Evolutionary conservation across 2,113 vertebrate genomes (phyloP), one percentile per base, ranked within the genome.

Genomic region (Taxidea taxus): DNA sequence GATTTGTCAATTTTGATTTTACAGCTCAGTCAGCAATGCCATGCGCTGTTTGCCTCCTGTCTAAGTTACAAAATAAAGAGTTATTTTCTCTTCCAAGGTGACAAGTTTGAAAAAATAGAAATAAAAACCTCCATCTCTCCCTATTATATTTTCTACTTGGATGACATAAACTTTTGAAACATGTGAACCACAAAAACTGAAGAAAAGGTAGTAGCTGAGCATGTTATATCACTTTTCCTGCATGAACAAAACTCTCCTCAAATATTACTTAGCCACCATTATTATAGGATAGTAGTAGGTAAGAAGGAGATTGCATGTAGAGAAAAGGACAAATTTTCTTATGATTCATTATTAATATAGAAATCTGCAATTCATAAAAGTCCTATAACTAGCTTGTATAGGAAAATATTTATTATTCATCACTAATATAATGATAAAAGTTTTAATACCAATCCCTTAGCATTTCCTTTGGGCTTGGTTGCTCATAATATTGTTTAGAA

Each of bases 1-100:
- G 97, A 98, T 98, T 98, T 98, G 97, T 98, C 98, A 96, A n/a
- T 98, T 98, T 97, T 98, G 96, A 98, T 98, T 98, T 97, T 98
- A 97, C 94, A 98, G 92, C 97, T 98, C 98, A 98, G 97, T 98
- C 98, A 97, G 95, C 78, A 97, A 75, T 98, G 97, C 85, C 83
- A 86, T 91, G 94, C 98, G 96, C 94, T 97, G 37, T 97, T 99
- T 98, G 91, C 94, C 93, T 99, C 97, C 97, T 98, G 90, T 98
- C 98, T 98, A 85, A 98, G 98, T 0, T 0, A 90, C 39, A 98
- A 98, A 98, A 97, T 98, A 98, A 98, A 98, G 83, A 97, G 96
- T 96, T 0, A 97, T 98, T 98, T 98, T 98, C 97, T 98, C 80
- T 97, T 98, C 75, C 47, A 97, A 97, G 72, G 39, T 98, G 97